These are phyloP conservation scores for Furcula furcula DNA, from an alignment of 2,888 invertebrate genomes.

Conservation along the genomic window DNA sequence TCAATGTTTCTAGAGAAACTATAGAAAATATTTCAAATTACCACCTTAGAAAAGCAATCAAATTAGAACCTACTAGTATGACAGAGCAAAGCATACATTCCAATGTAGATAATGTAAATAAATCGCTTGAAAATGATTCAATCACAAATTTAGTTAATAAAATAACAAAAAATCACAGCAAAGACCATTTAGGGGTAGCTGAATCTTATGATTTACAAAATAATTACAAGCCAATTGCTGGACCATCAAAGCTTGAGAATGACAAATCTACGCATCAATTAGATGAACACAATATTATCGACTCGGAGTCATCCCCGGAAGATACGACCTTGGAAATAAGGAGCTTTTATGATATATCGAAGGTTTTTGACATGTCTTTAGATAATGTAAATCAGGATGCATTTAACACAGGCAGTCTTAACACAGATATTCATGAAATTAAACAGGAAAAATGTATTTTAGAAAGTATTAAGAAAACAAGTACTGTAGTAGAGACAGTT, in stretches of 20 bases:
- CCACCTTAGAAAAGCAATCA: conserved; percentile 43
- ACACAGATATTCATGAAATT: conserved; percentile 1
- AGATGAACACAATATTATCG: conserved; percentile 32
- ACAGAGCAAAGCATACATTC: conserved; percentile 24
- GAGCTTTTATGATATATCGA: conserved; percentile 69
- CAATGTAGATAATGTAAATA: conserved; percentile 17
- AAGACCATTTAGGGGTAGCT: conserved; percentile 30
- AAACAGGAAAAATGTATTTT: conserved; percentile 5
- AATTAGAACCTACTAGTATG: conserved; percentile 37
- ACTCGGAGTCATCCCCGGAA: conserved; percentile 54
- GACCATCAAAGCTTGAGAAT: conserved; percentile 47
- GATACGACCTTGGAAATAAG: conserved; percentile 54
- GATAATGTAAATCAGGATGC: conserved; percentile 22
- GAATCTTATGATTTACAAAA: conserved; percentile 55
- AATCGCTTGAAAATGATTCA: conserved; percentile 25
- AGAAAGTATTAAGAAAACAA: conserved; percentile 6
- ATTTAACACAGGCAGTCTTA: conserved; percentile 1
- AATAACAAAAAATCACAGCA: conserved; percentile 27
- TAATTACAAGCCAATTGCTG: conserved; percentile 57
- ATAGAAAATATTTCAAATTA: conserved; percentile 51
- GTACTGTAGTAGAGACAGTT: conserved; percentile 29
- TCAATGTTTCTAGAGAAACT: conserved; percentile 60
- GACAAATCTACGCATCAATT: conserved; percentile 15
- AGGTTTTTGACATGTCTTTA: conserved; percentile 58
- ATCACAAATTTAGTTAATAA: conserved; percentile 45